Percentiles rank a stretch among this genome's conserved stretches.
Evolutionary conservation across 2,113 vertebrate species (phyloP).

Genomic region (Dicentrarchus labrax): DNA sequence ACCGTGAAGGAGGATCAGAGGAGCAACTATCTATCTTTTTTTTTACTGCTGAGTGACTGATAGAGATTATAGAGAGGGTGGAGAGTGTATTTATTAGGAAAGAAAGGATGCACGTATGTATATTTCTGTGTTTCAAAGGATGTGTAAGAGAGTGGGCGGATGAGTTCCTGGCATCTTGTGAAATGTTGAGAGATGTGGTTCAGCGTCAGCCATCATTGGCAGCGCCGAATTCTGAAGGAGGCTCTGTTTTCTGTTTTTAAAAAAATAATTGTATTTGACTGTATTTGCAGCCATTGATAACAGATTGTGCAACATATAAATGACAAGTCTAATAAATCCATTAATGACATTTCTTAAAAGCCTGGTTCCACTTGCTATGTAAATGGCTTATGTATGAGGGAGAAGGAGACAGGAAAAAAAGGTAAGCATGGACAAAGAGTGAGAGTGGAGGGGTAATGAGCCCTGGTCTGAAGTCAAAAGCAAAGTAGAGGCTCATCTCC

Average conservation of each 20-base stretch:
- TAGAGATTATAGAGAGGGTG: constrained; percentile 53
- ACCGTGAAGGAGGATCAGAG: constrained; percentile 35
- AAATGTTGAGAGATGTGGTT: constrained; percentile 52
- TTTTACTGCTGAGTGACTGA: constrained; percentile 56
- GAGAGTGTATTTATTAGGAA: constrained; percentile 59
- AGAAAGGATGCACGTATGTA: constrained; percentile 42
- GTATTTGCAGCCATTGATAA: constrained; percentile 40
- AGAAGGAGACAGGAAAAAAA: neutral
- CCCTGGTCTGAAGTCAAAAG: constrained; percentile 64
- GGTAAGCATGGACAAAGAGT: constrained; percentile 37
- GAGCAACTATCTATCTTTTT: constrained; percentile 13
- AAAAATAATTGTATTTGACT: constrained; percentile 30
- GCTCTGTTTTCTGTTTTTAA: constrained; percentile 31
- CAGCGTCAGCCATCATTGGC: constrained; percentile 50
- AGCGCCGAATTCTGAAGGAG: constrained; percentile 34
- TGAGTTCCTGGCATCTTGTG: constrained; percentile 61
- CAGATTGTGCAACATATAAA: constrained; percentile 33
- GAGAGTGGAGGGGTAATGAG: constrained; percentile 64
- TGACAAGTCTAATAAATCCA: constrained; percentile 41
- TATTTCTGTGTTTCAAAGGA: constrained; percentile 52
- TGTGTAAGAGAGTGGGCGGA: constrained; percentile 48
- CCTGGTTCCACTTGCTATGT: constrained; percentile 1
- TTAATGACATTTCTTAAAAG: constrained; percentile 37
- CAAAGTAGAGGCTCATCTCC: constrained; percentile 74
- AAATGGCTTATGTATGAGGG: neutral